phyloP scores from a whole-genome alignment of 2,888 invertebrate genomes.

The Trachelus tabidus region DNA sequence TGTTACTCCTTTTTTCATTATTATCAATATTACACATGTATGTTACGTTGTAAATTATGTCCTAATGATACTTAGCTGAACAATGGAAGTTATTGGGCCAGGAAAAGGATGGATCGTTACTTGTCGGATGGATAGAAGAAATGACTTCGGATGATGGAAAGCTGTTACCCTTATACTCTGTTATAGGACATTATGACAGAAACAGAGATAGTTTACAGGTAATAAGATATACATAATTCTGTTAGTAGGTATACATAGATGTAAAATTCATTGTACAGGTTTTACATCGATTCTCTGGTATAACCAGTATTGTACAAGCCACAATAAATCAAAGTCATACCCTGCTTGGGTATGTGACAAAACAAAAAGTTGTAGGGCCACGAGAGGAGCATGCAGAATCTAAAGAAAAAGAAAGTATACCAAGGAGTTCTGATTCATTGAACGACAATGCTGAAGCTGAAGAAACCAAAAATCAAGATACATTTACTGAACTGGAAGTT shows the following conservation, averaged over 20 bases:
- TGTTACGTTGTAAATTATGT: background rate
- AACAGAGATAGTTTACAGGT: constrained; percentile 53
- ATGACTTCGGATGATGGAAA: constrained; percentile 23
- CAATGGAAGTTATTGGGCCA: constrained; percentile 87
- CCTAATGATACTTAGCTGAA: constrained; percentile 66
- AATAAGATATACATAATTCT: constrained; percentile 6
- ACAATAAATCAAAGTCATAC: constrained; percentile 78
- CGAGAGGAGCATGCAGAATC: constrained; percentile 12
- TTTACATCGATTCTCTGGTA: constrained; percentile 73
- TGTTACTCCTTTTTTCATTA: background rate
- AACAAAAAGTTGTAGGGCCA: constrained; percentile 60
- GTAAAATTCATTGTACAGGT: constrained; percentile 51
- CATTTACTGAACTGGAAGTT: constrained; percentile 54
- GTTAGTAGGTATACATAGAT: constrained; percentile 2
- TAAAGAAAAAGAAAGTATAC: constrained; percentile 13
- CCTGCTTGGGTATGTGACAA: constrained; percentile 77
- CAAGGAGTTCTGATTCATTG: background rate
- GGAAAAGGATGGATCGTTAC: constrained; percentile 80
- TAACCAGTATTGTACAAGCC: constrained; percentile 81
- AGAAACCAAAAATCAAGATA: constrained; percentile 43
- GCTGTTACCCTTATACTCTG: constrained; percentile 42
- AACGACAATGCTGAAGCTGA: constrained; percentile 30
- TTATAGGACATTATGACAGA: constrained; percentile 59
- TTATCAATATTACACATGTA: background rate
- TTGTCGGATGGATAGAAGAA: constrained; percentile 75